Base-by-base conservation (phyloP, 2,797 vertebrate species). In the Anniella stebbinsi region DNA sequence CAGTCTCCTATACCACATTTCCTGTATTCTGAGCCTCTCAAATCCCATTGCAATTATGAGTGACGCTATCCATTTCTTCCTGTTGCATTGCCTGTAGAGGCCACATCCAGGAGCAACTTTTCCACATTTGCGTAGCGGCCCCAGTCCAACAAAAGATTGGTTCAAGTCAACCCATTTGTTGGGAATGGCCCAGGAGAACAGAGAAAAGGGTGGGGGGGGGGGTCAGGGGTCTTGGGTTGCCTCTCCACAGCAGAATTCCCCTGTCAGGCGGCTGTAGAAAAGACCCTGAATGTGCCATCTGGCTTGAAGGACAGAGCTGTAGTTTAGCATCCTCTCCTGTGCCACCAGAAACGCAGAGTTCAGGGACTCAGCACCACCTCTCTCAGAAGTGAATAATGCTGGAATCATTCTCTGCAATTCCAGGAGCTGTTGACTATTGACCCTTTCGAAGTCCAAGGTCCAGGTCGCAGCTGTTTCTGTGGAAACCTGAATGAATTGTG, bases 351-450 rank as follows among this genome's bases (percentile, higher is more conserved):
- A 1, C 30, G 25, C 45, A 54, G 38, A 12, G 3, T 21, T 28
- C 36, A 80, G 63, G 18, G 82, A 12, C 30, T 33, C 21, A 10
- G 21, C 11, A 15, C 21, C 82, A 38, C 38, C 38, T 86, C 15
- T 84, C n/a, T 5, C 1, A 63, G 54, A 60, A 48, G 75, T 15
- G 51, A 72, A 38, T 28, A 63, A 45, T 36, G 63, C 38, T 63
- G 17, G 12, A 2, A 18, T 15, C 11, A 72, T 66, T 7, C 70
- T 54, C 76, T 76, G 1, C 48, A 54, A 38, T 33, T 3, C 73
- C 41, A 13, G 88, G 15, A 0, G 0, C 33, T 23, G 0, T 17
- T 23, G 33, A 83, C 0, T 25, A 2, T 0, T 1, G 66, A 28
- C 85, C 1, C 2, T 80, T 28, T 51, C 33, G 36, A 48, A 30